Evolutionary conservation across 1,140 invertebrate genomes (phyloP).

Genomic region (Leptonema lineaticorne): DNA sequence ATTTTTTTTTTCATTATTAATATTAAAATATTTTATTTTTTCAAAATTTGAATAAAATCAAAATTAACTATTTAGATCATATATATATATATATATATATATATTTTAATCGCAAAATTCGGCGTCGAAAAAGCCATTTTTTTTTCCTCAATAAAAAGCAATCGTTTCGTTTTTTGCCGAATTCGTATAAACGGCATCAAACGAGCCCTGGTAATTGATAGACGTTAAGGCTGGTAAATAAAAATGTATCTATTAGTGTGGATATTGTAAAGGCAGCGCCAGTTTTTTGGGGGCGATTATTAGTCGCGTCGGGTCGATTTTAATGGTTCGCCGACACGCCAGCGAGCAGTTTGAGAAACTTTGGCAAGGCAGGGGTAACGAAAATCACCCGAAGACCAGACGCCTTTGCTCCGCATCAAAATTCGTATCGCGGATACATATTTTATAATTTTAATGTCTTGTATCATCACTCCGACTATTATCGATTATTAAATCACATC

Average conservation of each 20-base stretch:
- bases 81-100: no score
- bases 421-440: background rate
- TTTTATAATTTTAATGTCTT: background rate
- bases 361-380: slow-evolving; percentile 1
- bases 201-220: background rate
- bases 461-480: background rate
- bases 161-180: background rate
- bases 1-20: background rate
- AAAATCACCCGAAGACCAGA: slow-evolving; percentile 1
- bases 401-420: slow-evolving; percentile 1
- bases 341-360: slow-evolving; percentile 28
- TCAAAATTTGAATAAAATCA: background rate
- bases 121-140: no score
- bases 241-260: slow-evolving; percentile 28
- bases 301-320: slow-evolving; percentile 25
- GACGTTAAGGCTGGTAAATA: slow-evolving; percentile 7
- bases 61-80: no score
- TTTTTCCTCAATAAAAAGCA: no score
- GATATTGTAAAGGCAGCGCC: slow-evolving; percentile 14
- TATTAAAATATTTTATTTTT: background rate
- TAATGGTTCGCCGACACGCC: slow-evolving; percentile 29
- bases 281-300: slow-evolving; percentile 30
- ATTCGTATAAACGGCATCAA: background rate
- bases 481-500: background rate
- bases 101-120: no score